These are phyloP conservation scores for Selene dorsalis DNA, from an alignment of 2,797 vertebrate genomes.

Conservation along the genomic window DNA sequence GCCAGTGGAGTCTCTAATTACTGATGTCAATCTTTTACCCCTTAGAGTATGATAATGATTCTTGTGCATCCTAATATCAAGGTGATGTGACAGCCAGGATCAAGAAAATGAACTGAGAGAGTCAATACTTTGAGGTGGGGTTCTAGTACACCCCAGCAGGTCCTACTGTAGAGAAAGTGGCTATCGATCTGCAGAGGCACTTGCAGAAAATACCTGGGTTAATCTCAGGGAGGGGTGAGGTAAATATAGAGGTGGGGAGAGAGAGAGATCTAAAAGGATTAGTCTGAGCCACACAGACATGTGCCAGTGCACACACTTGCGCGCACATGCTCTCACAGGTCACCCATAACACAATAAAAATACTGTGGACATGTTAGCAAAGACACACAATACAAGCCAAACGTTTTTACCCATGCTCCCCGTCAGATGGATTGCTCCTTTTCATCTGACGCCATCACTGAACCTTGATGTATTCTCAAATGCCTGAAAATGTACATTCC, in stretches of 20 bases:
- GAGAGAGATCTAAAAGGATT: constrained; percentile 76
- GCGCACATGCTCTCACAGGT: constrained; percentile 7
- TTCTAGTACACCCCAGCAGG: constrained; percentile 49
- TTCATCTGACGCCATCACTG: neutral
- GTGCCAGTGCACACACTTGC: constrained; percentile 34
- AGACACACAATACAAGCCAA: constrained; percentile 12
- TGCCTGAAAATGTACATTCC: neutral
- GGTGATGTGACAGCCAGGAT: constrained; percentile 48
- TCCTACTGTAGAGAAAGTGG: constrained; percentile 55
- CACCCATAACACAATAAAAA: constrained; percentile 22
- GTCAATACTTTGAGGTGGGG: constrained; percentile 46
- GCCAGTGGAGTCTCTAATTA: constrained; percentile 17
- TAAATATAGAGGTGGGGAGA: constrained; percentile 75
- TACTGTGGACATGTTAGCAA: constrained; percentile 1
- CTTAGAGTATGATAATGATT: constrained; percentile 30
- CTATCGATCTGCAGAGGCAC: constrained; percentile 66
- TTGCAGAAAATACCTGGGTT: constrained; percentile 67
- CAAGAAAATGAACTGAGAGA: constrained; percentile 49
- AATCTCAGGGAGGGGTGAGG: constrained; percentile 71
- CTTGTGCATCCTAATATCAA: constrained; percentile 36
- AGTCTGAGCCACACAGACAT: constrained; percentile 74
- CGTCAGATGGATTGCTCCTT: no score
- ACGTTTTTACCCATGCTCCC: constrained; percentile 4
- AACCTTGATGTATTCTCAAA: neutral
- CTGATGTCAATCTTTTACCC: constrained; percentile 23